Percentiles rank a stretch among this genome's conserved stretches.
phyloP scores from a whole-genome alignment of 2,113 vertebrate genomes.

The Oryzias curvinotus region DNA sequence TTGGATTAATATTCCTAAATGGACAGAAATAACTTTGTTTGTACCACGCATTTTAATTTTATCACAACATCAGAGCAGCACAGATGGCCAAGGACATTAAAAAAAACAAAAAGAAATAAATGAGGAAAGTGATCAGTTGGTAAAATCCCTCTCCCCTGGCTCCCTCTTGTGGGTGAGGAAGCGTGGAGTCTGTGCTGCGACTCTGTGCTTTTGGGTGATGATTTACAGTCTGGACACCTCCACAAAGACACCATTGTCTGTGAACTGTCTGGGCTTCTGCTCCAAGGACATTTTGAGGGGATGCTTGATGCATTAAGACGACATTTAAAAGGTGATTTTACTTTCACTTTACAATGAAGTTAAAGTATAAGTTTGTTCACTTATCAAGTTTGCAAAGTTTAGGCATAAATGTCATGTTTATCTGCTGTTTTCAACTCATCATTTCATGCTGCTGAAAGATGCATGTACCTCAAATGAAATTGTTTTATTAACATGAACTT shows the following conservation, averaged over 20 bases:
- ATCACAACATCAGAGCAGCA: slow-evolving; percentile 24
- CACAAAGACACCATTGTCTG: slow-evolving; percentile 31
- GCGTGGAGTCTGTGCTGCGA: slow-evolving; percentile 7
- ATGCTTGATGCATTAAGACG: slow-evolving; percentile 8
- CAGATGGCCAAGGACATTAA: slow-evolving; percentile 43
- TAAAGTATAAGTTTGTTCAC: too few species aligned
- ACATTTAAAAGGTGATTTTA: slow-evolving; percentile 27
- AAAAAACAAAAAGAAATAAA: not conserved
- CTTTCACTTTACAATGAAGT: slow-evolving; percentile 11
- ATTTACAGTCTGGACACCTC: slow-evolving; percentile 38
- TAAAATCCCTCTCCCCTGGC: slow-evolving; percentile 44
- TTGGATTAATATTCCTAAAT: slow-evolving; percentile 26
- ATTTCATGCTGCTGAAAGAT: too few species aligned
- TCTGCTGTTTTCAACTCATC: too few species aligned
- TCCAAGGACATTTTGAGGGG: slow-evolving; percentile 47
- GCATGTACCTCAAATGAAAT: slow-evolving; percentile 2
- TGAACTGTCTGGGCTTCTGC: slow-evolving; percentile 48
- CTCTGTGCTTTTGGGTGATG: slow-evolving; percentile 6
- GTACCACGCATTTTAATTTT: slow-evolving; percentile 41
- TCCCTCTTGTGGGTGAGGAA: slow-evolving; percentile 59
- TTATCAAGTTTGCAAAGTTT: slow-evolving; percentile 30
- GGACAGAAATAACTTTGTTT: slow-evolving; percentile 43
- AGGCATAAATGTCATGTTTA: slow-evolving; percentile 21
- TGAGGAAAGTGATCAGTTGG: slow-evolving; percentile 30
- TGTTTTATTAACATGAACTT: not conserved